A percentile compares a stretch with the other conserved stretches of the same genome.
Conservation (phyloP, 2,113 vertebrate species). For the Zosterops lateralis region DNA sequence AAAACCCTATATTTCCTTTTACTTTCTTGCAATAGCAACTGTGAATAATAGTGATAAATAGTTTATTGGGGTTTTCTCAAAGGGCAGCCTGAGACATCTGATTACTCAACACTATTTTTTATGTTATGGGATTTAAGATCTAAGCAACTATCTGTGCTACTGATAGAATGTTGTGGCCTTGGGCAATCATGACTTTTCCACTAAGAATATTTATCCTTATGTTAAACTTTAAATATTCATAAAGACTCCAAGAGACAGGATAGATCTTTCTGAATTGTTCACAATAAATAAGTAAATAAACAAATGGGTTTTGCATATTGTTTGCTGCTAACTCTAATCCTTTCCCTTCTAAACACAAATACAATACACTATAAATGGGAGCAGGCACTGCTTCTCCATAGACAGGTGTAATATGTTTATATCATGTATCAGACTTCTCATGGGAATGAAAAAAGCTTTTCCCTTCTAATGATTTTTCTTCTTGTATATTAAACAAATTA, state of each 20-base stretch:
- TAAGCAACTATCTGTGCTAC: background rate
- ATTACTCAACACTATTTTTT: background rate
- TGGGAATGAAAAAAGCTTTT: background rate
- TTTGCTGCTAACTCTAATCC: background rate
- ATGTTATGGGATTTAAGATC: background rate
- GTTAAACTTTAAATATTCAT: constrained; percentile 36
- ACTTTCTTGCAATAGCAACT: background rate
- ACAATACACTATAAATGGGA: background rate
- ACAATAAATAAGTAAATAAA: constrained; percentile 48
- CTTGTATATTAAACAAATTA: background rate
- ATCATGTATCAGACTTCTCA: background rate
- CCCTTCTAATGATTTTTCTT: background rate
- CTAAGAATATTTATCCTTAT: constrained; percentile 18
- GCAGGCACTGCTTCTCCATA: background rate
- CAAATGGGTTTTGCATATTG: background rate
- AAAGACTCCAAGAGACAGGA: background rate
- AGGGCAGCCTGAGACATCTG: background rate
- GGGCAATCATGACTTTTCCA: background rate
- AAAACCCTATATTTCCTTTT: rapidly evolving
- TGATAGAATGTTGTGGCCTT: background rate
- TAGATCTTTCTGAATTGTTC: background rate
- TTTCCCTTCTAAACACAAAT: background rate
- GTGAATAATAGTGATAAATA: background rate
- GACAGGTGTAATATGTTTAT: background rate
- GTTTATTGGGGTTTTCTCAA: background rate